Evolutionary conservation across 2,113 vertebrate species (phyloP).

Genomic region (Nipponia nippon): DNA sequence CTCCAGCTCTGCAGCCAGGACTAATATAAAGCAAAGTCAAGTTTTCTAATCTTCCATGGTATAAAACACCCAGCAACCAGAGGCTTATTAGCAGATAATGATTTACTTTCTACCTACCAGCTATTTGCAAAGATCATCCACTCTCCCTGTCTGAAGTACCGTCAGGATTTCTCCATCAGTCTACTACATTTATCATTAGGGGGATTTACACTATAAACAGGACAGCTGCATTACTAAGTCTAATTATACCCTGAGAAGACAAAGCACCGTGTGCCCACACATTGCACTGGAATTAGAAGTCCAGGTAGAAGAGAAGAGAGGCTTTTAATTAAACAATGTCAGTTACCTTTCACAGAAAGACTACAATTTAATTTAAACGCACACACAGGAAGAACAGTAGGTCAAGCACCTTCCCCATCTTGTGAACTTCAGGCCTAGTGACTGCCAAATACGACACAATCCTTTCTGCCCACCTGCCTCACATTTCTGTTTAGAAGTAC

Average conservation of each 20-base stretch:
- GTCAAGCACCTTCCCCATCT: constrained; percentile 32
- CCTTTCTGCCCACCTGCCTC: not conserved
- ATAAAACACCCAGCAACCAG: constrained; percentile 25
- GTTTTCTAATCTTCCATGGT: not conserved
- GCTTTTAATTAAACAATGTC: constrained; percentile 68
- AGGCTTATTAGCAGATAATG: constrained; percentile 39
- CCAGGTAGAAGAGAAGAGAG: constrained; percentile 44
- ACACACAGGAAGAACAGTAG: constrained; percentile 22
- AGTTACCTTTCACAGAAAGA: constrained; percentile 57
- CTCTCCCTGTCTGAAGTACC: constrained; percentile 54
- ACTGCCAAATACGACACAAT: not conserved
- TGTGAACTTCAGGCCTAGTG: not conserved
- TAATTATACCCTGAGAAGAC: constrained; percentile 77
- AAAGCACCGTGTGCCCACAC: constrained; percentile 60
- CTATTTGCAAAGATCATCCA: constrained; percentile 63
- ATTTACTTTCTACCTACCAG: constrained; percentile 53
- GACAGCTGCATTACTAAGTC: constrained; percentile 76
- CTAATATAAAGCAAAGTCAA: not conserved
- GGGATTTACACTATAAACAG: constrained; percentile 78
- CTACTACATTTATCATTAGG: constrained; percentile 76
- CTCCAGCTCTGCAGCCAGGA: not conserved
- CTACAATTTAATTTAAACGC: constrained; percentile 56
- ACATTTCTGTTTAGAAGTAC: not conserved
- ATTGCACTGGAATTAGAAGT: constrained; percentile 58
- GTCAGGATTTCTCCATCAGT: constrained; percentile 55